phyloP scores from a whole-genome alignment of 2,888 invertebrate genomes.

The Xestobium rufovillosum region DNA sequence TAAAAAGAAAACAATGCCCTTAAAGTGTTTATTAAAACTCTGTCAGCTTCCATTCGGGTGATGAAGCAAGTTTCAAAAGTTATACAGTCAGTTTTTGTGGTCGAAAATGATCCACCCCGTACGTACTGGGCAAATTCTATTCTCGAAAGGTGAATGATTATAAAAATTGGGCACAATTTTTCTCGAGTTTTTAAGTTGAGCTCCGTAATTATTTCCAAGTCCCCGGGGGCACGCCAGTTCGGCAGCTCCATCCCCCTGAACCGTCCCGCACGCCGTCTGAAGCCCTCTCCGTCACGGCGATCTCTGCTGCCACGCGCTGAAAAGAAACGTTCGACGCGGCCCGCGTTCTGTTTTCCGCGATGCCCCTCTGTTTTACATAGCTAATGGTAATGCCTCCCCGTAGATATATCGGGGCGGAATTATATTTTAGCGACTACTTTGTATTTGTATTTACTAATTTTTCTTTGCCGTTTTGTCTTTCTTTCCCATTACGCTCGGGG shows the following conservation, averaged over 20 bases:
- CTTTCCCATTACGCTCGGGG: constrained; percentile 1
- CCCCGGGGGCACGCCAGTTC: constrained; percentile 33
- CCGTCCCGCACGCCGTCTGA: constrained; percentile 18
- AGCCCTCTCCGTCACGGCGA: constrained; percentile 18
- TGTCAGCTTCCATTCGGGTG: too few species aligned
- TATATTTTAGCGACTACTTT: constrained; percentile 36
- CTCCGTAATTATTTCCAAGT: constrained; percentile 41
- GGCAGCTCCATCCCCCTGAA: constrained; percentile 24
- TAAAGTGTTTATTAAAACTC: too few species aligned
- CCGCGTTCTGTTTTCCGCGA: constrained; percentile 14
- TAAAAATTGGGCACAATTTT: constrained; percentile 43
- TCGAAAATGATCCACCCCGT: too few species aligned
- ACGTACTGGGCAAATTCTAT: constrained; percentile 35
- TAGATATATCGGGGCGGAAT: constrained; percentile 36
- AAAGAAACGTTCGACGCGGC: constrained; percentile 14
- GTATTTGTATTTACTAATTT: constrained; percentile 38
- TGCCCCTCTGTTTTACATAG: constrained; percentile 29
- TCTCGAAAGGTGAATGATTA: constrained; percentile 42
- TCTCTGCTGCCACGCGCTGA: constrained; percentile 9
- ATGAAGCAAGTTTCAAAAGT: too few species aligned
- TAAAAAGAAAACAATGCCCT: too few species aligned
- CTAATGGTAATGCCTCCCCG: constrained; percentile 37
- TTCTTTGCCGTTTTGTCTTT: constrained; percentile 25
- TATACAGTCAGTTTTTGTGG: too few species aligned
- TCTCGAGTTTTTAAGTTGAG: constrained; percentile 43